Conservation (phyloP, 2,888 invertebrate species). For the Ornithoptera alexandrae region DNA sequence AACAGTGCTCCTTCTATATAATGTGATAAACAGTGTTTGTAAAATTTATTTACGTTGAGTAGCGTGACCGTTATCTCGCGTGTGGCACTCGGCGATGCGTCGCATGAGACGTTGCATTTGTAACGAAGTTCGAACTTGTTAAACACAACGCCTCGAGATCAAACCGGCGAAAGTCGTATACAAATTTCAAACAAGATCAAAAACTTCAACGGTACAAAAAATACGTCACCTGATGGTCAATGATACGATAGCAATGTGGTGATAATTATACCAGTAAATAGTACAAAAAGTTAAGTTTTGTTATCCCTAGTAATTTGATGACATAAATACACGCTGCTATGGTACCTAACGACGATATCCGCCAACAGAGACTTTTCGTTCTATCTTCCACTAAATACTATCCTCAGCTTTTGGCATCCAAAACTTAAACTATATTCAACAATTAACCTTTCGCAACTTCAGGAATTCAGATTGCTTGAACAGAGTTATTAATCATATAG, state of each 20-base stretch:
- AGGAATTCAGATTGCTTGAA: conserved; percentile 13
- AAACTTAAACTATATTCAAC: not conserved
- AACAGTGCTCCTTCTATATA: conserved; percentile 46
- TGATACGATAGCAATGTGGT: no score
- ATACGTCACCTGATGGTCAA: no score
- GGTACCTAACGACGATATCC: no score
- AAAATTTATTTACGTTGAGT: conserved; percentile 58
- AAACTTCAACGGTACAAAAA: no score
- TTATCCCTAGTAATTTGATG: no score
- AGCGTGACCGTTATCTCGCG: conserved; percentile 60
- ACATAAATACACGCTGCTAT: no score
- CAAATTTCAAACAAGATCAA: not conserved
- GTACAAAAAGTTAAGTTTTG: no score
- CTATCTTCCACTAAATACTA: no score
- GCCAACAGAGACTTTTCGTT: no score
- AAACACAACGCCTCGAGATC: not conserved
- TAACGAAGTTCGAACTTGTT: conserved; percentile 43
- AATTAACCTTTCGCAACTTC: not conserved
- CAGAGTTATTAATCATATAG: conserved; percentile 24
- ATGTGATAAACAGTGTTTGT: conserved; percentile 58
- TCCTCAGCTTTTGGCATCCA: no score
- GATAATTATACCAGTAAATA: no score
- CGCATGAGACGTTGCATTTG: conserved; percentile 49
- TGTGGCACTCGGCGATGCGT: conserved; percentile 51
- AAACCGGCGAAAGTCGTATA: not conserved